These are phyloP conservation scores for Aphyosemion australe DNA, from an alignment of 2,113 vertebrate genomes.

Conservation along the genomic window DNA sequence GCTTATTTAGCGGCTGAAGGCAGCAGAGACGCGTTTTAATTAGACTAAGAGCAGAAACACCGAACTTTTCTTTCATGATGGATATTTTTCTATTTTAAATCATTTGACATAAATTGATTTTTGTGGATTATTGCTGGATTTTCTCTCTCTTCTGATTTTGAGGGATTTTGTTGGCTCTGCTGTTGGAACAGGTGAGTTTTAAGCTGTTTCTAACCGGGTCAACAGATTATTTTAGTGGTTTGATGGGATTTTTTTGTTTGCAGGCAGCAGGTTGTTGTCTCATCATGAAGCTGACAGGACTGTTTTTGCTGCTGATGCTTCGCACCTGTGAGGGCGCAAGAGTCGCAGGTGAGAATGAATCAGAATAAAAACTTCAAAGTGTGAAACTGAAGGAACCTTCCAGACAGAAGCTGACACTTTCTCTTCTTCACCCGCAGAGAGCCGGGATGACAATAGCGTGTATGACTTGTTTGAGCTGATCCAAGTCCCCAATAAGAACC, in stretches of 20 bases:
- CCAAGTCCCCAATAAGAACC: slow-evolving; percentile 82
- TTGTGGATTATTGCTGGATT: slow-evolving; percentile 63
- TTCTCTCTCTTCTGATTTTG: slow-evolving; percentile 10
- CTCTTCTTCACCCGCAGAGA: slow-evolving; percentile 79
- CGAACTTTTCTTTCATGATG: slow-evolving; percentile 14
- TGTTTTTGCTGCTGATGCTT: slow-evolving; percentile 84
- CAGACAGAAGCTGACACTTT: slow-evolving; percentile 38
- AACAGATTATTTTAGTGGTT: not conserved
- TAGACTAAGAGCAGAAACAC: slow-evolving; percentile 4
- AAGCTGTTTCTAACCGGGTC: too few species aligned
- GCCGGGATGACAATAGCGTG: slow-evolving; percentile 91
- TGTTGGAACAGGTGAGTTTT: slow-evolving; percentile 68
- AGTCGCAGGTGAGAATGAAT: slow-evolving; percentile 84
- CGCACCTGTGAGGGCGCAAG: slow-evolving; percentile 76
- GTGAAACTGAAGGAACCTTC: slow-evolving; percentile 2
- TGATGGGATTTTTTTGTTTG: not conserved
- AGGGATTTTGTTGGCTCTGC: slow-evolving; percentile 1
- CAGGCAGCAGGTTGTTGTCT: slow-evolving; percentile 53
- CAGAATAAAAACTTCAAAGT: too few species aligned
- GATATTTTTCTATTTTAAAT: slow-evolving; percentile 20
- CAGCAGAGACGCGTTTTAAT: slow-evolving; percentile 37
- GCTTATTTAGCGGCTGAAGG: slow-evolving; percentile 48
- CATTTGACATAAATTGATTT: slow-evolving; percentile 1
- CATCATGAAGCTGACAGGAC: slow-evolving; percentile 83
- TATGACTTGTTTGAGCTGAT: slow-evolving; percentile 94